Base-by-base conservation (phyloP, 64 coral and sea anemone species). In the Platygyra sinensis region DNA sequence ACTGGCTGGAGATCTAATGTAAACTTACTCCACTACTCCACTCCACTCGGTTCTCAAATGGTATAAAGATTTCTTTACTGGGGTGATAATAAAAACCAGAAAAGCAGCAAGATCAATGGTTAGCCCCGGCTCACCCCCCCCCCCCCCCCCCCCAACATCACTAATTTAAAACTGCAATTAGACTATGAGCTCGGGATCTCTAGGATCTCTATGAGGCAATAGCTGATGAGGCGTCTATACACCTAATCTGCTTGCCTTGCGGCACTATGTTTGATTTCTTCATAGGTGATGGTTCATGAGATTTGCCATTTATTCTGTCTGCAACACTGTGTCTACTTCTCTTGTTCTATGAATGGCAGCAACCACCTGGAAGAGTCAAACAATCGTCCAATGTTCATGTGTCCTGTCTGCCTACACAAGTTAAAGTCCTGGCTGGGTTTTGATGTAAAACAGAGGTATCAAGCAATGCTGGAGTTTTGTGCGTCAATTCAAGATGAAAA, bases 331-430 rank as follows among this genome's bases (percentile, higher is more conserved):
- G 65, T 88, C 49, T 98, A 90, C 72, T 98, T 98, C 22, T 72
- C 90, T 52, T 98, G 96, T 91, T 90, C 88, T 52, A 98, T 98
- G 93, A 98, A 98, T 61, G 90, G 90, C 72, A 98, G 96, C 67
- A 78, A 72, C 17, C 75, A 88, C 30, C 71, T 95, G 36, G 51
- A 79, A 9, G 90, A 95, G 69, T 94, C 96, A 16, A 88, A 95
- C 24, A 88, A 55, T 15, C 91, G 95, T 30, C 96, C 96, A 25
- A 74, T 98, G 32, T 93, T 93, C 74, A 32, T 88, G 20, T 98
- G 93, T 86, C 96, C 96, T 2, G 27, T 98, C 8, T 98, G 96
- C 60, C 85, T 98, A 33, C 84, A 91, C 38, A 98, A 98, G 36
- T 80, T 95, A 29, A 91, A 98, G 20, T 78, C 89, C 31, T 83